Base-by-base conservation (phyloP, 2,888 invertebrate genomes). In the Lepidocyrtinus sp. region DNA sequence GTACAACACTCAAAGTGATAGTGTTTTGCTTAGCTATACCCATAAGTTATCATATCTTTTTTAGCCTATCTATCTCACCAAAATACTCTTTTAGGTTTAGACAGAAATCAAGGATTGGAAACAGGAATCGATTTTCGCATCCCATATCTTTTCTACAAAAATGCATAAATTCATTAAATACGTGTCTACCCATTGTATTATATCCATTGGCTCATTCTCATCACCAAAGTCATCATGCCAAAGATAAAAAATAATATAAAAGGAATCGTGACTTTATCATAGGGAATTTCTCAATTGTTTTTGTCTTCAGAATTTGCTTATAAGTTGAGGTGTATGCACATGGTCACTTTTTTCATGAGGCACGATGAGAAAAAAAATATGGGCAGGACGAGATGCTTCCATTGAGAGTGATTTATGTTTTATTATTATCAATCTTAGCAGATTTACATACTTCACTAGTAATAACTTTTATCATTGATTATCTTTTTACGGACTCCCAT, bases 401-500 rank as follows among this genome's bases (percentile, higher is more conserved):
- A 72, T 72, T 72, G 72, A 67, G 72, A 61, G 65, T 78, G 77
- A 78, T 78, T 78, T 72, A 78, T 78, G 71, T 62, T 78, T 78
- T 78, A 78, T 78, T 78, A 78, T 78, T 78, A 78, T 78, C 77
- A 78, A 78, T 78, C 68, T 65, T 22, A 72, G 68, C 77, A 78
- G 77, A 65, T 78, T 72, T 78, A 67, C 76, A 71, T 77, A 77
- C 76, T 71, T 77, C 76, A 77, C 65, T 27, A 71, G 76, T 76
- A 77, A 77, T 78, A 72, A 72, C 72, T 78, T 78, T 78, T 78
- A 78, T 78, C 77, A 78, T 72, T 78, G 77, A 78, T 78, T 72
- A 78, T 78, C 77, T 78, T 70, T 65, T 22, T 46, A 9, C 21
- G 25, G 36, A 36, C 12, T 36, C 36, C n/a, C 45, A 72, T 72